Evolutionary conservation across 1,140 invertebrate species (phyloP), one percentile per base, ranked within the genome.

Genomic region (Galleria mellonella): DNA sequence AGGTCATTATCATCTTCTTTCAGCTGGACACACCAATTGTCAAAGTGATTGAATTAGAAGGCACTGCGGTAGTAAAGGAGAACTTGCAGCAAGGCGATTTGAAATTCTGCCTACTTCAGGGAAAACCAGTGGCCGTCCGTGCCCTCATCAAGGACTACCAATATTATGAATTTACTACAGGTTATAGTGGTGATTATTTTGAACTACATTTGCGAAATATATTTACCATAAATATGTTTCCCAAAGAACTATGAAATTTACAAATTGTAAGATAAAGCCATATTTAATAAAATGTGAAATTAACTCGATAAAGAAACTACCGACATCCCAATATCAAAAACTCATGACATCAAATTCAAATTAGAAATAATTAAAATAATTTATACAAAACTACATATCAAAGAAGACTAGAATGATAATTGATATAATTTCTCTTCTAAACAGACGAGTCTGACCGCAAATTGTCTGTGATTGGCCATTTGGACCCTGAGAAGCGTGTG

Each of bases 401-500:
- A n/a, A n/a, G n/a, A n/a, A n/a, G n/a, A n/a, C n/a, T n/a, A n/a
- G n/a, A n/a, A n/a, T n/a, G n/a, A n/a, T n/a, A n/a, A n/a, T n/a
- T n/a, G n/a, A n/a, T n/a, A n/a, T n/a, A n/a, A n/a, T n/a, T n/a
- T n/a, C n/a, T 6, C 17, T 3, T 17, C 79, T 6, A 86, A 87
- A 0, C 83, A 89, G 51, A 87, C 12, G 75, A 84, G 12, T 47
- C 66, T 0, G 70, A 75, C 49, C 72, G 87, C 35, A 89, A 92
- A 39, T 40, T 93, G 0, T 74, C 82, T 13, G 69, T 90, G 0
- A 72, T 77, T 39, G 81, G 88, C 4, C 90, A 90, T 48, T 29
- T 92, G 0, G 88, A 91, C 12, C 79, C 90, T 0, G 90, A 91
- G 31, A 91, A 93, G 62, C 82, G 91, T 13, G 87, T 91, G 0